Evolutionary conservation across 1,140 invertebrate species (phyloP).

Genomic region (Orchestia grillus): DNA sequence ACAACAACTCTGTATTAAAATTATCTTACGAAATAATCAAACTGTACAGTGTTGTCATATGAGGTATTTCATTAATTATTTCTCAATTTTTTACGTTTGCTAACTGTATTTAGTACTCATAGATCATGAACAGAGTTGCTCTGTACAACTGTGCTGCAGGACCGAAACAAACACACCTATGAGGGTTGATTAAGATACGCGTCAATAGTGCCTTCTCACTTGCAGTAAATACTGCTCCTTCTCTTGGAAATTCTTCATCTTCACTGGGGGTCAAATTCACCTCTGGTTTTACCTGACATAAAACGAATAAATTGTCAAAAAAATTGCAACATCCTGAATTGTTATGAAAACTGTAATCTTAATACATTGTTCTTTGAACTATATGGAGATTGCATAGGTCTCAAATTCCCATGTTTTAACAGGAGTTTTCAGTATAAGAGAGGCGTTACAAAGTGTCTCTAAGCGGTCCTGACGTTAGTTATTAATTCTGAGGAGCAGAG

Average conservation of each 20-base stretch:
- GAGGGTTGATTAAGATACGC: too few species aligned
- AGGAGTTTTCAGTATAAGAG: background rate
- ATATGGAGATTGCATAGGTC: background rate
- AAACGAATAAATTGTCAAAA: background rate
- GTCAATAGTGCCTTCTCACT: background rate
- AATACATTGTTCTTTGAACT: background rate
- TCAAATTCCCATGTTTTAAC: background rate
- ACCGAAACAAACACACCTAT: background rate
- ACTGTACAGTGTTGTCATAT: background rate
- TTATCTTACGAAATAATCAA: background rate
- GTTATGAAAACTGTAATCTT: background rate
- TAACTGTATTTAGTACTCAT: too few species aligned
- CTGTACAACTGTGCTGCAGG: background rate
- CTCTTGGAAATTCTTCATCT: background rate
- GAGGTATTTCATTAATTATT: background rate
- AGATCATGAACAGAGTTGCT: too few species aligned
- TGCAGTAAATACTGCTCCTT: background rate
- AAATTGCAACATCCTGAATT: background rate
- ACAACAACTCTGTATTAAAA: background rate
- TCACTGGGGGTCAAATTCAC: background rate
- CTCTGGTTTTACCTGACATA: background rate
- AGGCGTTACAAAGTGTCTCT: background rate
- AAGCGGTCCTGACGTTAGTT: background rate
- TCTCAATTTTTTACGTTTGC: background rate
- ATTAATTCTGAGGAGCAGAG: slow-evolving; percentile 22